These are phyloP conservation scores for Desmodus rotundus DNA, from an alignment of 2,113 vertebrate species.

Conservation along the genomic window DNA sequence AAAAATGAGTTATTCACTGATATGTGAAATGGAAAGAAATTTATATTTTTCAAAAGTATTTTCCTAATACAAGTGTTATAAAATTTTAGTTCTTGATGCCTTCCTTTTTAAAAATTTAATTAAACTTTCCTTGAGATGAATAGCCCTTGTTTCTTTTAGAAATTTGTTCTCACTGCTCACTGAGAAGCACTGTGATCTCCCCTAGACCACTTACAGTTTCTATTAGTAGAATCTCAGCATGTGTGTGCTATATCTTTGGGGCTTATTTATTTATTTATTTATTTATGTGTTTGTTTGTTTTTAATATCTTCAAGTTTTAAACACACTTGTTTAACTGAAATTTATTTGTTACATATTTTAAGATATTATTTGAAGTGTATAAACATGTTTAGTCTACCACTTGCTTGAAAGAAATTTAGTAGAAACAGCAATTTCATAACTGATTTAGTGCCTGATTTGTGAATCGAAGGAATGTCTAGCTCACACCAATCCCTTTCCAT, in stretches of 20 bases:
- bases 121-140: conserved; percentile 43
- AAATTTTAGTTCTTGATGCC: background rate
- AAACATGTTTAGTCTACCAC: background rate
- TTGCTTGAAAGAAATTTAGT: background rate
- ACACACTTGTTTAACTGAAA: background rate
- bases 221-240: background rate
- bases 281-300: background rate
- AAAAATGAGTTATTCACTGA: conserved; percentile 67
- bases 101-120: conserved; percentile 35
- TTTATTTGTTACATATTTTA: background rate
- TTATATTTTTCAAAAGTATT: conserved; percentile 24
- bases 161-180: conserved; percentile 17
- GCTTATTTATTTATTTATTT: too few species aligned
- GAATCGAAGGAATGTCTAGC: background rate
- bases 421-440: background rate
- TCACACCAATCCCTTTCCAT: background rate
- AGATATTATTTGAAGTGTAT: background rate
- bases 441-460: background rate
- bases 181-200: background rate
- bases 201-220: background rate
- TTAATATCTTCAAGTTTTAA: background rate
- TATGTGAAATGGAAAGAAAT: conserved; percentile 34
- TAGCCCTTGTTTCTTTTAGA: conserved; percentile 33
- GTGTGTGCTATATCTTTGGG: background rate
- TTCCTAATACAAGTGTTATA: background rate